phyloP scores from a whole-genome alignment of 2,113 vertebrate genomes.

The Nymphicus hollandicus region DNA sequence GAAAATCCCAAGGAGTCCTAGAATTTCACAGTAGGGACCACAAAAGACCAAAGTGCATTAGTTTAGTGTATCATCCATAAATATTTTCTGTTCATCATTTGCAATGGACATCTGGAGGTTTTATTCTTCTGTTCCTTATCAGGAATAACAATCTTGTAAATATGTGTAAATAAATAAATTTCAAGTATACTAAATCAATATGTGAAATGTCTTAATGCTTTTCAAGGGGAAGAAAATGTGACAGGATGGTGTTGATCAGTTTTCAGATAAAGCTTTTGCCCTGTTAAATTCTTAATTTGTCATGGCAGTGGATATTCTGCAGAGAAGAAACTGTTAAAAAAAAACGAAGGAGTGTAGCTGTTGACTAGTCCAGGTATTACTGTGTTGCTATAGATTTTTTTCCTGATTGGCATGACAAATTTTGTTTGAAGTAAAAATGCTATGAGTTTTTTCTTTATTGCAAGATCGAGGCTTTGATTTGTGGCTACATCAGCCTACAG shows the following conservation, averaged over 20 bases:
- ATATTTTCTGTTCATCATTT: background rate
- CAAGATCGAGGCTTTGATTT: constrained; percentile 67
- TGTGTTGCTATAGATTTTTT: background rate
- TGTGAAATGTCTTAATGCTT: background rate
- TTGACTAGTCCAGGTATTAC: background rate
- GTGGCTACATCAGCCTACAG: constrained; percentile 54
- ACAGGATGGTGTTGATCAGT: background rate
- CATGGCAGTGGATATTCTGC: background rate
- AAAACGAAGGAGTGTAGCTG: background rate
- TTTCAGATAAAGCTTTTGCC: background rate
- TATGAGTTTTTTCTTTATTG: background rate
- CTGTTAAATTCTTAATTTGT: background rate
- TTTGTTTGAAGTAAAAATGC: background rate
- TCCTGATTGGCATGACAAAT: background rate
- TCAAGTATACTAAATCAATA: background rate
- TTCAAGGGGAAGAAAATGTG: background rate
- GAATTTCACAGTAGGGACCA: too few species aligned
- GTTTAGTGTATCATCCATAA: background rate
- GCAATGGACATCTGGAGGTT: background rate
- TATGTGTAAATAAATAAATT: background rate
- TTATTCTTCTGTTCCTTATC: background rate
- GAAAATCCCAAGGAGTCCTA: too few species aligned
- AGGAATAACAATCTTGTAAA: background rate
- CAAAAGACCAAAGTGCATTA: too few species aligned
- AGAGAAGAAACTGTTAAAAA: background rate